A percentile compares a stretch with the other conserved stretches of the same genome.
These are phyloP conservation scores for Yponomeuta plumbellus DNA, from an alignment of 2,888 invertebrate species.

Conservation along the genomic window DNA sequence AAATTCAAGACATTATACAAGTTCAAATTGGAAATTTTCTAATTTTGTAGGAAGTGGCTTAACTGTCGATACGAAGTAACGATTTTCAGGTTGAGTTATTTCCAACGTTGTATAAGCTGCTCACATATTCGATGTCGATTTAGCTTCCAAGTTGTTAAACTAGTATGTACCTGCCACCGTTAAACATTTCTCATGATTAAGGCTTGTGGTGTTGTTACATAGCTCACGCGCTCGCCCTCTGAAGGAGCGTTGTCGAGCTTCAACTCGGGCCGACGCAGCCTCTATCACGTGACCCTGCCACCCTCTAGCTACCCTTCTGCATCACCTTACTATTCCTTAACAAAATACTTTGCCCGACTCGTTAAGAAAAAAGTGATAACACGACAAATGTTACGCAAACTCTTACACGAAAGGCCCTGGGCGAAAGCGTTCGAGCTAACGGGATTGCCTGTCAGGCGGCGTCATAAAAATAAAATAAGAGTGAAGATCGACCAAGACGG, in stretches of 20 bases:
- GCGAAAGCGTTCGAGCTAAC: slow-evolving; percentile 67
- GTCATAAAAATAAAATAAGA: slow-evolving; percentile 64
- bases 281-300: slow-evolving; percentile 79
- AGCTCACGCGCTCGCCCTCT: slow-evolving; percentile 73
- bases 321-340: slow-evolving; percentile 86
- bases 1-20: no score
- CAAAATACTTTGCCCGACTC: slow-evolving; percentile 84
- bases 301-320: slow-evolving; percentile 85
- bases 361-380: slow-evolving; percentile 84
- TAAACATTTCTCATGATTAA: slow-evolving; percentile 1
- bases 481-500: slow-evolving; percentile 63
- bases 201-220: slow-evolving; percentile 31
- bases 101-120: no score
- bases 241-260: slow-evolving; percentile 74
- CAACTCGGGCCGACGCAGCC: slow-evolving; percentile 71
- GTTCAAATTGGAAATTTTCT: no score
- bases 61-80: no score
- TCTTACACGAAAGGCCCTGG: slow-evolving; percentile 80
- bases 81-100: no score
- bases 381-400: slow-evolving; percentile 82
- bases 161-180: not conserved
- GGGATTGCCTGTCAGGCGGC: slow-evolving; percentile 58
- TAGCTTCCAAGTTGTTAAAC: no score
- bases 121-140: no score
- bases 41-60: no score